These are phyloP conservation scores for Entomobrya multifasciata DNA, from an alignment of 2,888 invertebrate genomes.

Conservation along the genomic window DNA sequence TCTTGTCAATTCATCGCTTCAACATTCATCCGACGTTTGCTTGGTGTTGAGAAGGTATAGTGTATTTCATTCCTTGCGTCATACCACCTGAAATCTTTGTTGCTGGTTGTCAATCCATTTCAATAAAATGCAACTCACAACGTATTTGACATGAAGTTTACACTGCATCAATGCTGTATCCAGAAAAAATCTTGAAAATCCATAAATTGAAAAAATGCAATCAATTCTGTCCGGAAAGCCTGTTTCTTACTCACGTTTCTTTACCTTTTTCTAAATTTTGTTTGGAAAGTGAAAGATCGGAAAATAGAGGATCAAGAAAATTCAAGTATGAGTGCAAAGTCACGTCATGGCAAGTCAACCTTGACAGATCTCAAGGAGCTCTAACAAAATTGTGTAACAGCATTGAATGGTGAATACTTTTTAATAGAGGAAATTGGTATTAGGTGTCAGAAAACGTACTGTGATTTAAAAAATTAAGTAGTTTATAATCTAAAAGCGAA, in stretches of 20 bases:
- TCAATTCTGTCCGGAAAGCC: conserved; percentile 2
- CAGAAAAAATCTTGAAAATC: background rate
- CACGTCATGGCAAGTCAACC: conserved; percentile 72
- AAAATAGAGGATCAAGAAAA: conserved; percentile 38
- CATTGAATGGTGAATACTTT: background rate
- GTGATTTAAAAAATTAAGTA: no score
- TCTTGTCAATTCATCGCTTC: background rate
- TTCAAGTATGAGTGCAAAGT: conserved; percentile 72
- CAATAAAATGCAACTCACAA: background rate
- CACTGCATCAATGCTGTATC: background rate
- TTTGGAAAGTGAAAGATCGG: conserved; percentile 31
- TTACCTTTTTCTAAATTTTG: background rate
- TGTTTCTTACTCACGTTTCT: background rate
- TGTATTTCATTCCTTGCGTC: background rate
- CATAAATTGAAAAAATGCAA: no score
- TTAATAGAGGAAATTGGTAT: conserved; percentile 23
- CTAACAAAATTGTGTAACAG: conserved; percentile 13
- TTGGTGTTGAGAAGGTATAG: no score
- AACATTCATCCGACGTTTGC: background rate
- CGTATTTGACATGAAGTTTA: background rate
- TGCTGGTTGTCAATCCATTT: background rate
- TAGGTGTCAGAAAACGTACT: conserved; percentile 24
- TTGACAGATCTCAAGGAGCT: conserved; percentile 64
- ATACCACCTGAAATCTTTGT: background rate
- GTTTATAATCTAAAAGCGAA: no score